These are phyloP conservation scores for Lathronympha strigana DNA, from an alignment of 2,888 invertebrate genomes.

Conservation along the genomic window DNA sequence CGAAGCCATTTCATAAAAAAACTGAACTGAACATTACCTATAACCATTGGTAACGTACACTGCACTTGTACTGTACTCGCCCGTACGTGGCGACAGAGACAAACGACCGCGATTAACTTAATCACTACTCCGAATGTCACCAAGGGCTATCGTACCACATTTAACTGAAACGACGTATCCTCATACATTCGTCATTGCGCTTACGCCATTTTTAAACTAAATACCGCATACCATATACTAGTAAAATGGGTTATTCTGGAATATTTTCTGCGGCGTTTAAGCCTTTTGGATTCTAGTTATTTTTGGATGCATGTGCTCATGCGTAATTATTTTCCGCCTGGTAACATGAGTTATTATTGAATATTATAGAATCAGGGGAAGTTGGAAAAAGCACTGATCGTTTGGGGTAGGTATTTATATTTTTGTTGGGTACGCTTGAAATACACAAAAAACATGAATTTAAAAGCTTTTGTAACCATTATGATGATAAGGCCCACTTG, in stretches of 20 bases:
- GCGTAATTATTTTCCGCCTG: constrained; percentile 18
- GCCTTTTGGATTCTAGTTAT: background rate
- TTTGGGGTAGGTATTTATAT: too few relatives aligned
- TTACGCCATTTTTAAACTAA: background rate
- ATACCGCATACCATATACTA: background rate
- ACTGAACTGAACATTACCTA: too few relatives aligned
- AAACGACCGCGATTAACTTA: constrained; percentile 22
- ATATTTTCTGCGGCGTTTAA: background rate
- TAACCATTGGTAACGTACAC: background rate
- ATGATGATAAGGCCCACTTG: too few relatives aligned
- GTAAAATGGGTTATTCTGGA: background rate
- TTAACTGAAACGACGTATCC: background rate
- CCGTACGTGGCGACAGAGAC: constrained; percentile 7
- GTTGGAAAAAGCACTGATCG: too few relatives aligned
- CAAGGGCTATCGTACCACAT: constrained; percentile 7
- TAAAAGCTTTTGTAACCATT: too few relatives aligned
- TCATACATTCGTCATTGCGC: background rate
- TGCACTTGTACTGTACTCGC: constrained; percentile 15
- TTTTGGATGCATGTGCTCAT: background rate
- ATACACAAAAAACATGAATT: too few relatives aligned
- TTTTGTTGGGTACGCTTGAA: too few relatives aligned
- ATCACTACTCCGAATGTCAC: constrained; percentile 25
- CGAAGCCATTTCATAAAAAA: too few relatives aligned
- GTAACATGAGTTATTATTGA: constrained; percentile 13
- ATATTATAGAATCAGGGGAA: too few relatives aligned